Evolutionary conservation across 2,797 vertebrate genomes (phyloP).

Genomic region (Lophotriccus pileatus): DNA sequence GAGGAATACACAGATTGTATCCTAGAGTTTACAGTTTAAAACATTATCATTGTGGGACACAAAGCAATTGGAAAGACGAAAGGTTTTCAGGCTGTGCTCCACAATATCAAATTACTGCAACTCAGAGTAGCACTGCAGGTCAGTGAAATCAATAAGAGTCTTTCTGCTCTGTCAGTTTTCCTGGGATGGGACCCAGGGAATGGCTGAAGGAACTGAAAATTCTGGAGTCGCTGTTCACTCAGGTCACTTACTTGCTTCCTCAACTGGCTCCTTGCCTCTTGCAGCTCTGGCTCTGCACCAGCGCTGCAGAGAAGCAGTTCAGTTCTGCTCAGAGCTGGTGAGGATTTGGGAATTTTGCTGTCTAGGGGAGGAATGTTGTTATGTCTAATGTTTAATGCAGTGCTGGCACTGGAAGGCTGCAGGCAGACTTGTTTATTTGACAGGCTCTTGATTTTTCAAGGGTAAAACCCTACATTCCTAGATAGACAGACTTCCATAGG

Average conservation of each 20-base stretch:
- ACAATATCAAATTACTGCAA: background rate
- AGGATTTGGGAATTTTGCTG: background rate
- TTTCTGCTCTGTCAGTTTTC: fast-evolving
- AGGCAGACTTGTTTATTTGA: slow-evolving; percentile 46
- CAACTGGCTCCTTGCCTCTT: fast-evolving
- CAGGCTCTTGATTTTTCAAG: slow-evolving; percentile 29
- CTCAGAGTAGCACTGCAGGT: background rate
- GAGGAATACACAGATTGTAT: background rate
- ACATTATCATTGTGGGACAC: background rate
- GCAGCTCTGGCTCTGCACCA: fast-evolving
- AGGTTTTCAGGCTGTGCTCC: background rate
- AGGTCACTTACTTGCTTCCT: background rate
- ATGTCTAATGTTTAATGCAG: slow-evolving; percentile 45
- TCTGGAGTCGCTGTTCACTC: background rate
- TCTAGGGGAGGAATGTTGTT: slow-evolving; percentile 49
- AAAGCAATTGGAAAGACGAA: background rate
- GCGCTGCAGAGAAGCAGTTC: background rate
- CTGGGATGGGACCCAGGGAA: background rate
- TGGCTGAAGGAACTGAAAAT: fast-evolving
- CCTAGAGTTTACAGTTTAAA: background rate
- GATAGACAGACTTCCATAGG: background rate
- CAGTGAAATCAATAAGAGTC: background rate
- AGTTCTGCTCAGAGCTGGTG: background rate
- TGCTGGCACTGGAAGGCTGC: background rate
- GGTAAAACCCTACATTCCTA: background rate